Conservation (phyloP, 2,797 vertebrate species). For the Hoplostethus atlanticus region DNA sequence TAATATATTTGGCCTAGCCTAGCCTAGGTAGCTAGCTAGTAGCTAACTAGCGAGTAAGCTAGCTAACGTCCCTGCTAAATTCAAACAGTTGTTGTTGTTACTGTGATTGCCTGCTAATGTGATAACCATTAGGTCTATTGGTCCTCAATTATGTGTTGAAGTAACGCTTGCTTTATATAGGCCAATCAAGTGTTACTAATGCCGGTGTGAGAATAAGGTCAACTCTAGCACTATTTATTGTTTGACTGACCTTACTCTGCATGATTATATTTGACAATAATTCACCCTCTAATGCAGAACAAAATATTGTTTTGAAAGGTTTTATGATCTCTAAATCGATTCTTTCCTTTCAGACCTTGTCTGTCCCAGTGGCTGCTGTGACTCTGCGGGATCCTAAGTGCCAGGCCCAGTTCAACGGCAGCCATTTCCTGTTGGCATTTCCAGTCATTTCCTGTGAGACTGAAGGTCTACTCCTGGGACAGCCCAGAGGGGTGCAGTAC, state of each 20-base stretch:
- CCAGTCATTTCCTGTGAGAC: slow-evolving; percentile 86
- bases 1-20: background rate
- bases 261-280: background rate
- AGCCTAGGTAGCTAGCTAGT: no score
- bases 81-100: no score
- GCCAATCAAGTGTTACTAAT: no score
- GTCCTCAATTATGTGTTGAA: no score
- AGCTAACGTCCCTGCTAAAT: no score
- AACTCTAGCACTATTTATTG: background rate
- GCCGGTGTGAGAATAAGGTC: no score
- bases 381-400: slow-evolving; percentile 81
- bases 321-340: background rate
- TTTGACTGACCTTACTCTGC: background rate
- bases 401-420: slow-evolving; percentile 79
- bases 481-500: slow-evolving; percentile 76
- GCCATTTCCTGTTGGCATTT: slow-evolving; percentile 85
- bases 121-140: no score
- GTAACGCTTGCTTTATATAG: no score
- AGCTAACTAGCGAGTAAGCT: no score
- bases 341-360: slow-evolving; percentile 65
- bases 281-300: no score
- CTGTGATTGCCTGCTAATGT: no score
- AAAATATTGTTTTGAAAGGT: background rate
- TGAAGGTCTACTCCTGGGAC: slow-evolving; percentile 64
- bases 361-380: slow-evolving; percentile 63